phyloP scores from a whole-genome alignment of 37 sponge, comb jelly and placozoan species.

The Haliclona indistincta region DNA sequence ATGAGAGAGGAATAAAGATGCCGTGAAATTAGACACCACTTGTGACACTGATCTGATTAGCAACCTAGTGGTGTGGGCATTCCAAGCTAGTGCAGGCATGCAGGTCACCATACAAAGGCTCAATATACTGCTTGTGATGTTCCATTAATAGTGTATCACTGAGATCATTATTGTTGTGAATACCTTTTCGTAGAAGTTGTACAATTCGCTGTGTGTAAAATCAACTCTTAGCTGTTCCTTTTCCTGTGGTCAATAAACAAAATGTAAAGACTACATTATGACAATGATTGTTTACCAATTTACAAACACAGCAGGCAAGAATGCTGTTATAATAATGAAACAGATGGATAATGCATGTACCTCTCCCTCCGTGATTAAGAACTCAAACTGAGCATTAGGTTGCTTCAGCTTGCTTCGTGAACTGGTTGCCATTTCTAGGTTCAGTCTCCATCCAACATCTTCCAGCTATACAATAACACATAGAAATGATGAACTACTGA shows the following conservation, averaged over 20 bases:
- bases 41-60: too few relatives aligned
- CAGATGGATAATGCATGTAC: conserved; percentile 1
- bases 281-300: not conserved
- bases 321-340: not conserved
- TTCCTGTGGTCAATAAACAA: conserved; percentile 23
- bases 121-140: too few relatives aligned
- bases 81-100: too few relatives aligned
- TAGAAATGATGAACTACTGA: not conserved
- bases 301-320: not conserved
- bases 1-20: too few relatives aligned
- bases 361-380: conserved; percentile 50
- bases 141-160: too few relatives aligned
- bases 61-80: too few relatives aligned
- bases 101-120: too few relatives aligned
- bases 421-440: conserved; percentile 79
- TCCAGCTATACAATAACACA: conserved; percentile 53
- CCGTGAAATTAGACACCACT: too few relatives aligned
- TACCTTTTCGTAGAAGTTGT: conserved; percentile 78
- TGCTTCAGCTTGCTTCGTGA: conserved; percentile 69
- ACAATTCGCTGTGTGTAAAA: conserved; percentile 91
- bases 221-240: conserved; percentile 71
- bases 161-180: too few relatives aligned
- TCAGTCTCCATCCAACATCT: conserved; percentile 84
- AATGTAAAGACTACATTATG: not conserved
- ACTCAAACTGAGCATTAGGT: conserved; percentile 89